These are phyloP conservation scores for Cyclura pinguis DNA, from an alignment of 2,797 vertebrate genomes.

Conservation along the genomic window DNA sequence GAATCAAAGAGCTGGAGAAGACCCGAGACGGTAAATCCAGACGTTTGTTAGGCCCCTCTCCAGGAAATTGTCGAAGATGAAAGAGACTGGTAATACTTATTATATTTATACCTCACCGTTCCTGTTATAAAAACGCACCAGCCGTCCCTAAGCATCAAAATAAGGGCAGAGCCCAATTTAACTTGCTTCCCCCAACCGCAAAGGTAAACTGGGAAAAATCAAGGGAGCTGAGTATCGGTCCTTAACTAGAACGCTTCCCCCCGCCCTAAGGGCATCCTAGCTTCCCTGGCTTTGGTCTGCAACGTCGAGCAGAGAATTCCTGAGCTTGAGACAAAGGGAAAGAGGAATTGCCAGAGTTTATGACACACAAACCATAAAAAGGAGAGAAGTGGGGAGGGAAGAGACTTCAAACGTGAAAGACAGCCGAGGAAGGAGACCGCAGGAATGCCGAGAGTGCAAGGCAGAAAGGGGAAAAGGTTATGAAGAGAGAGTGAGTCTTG, in stretches of 20 bases:
- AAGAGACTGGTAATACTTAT: not conserved
- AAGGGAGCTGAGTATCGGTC: not conserved
- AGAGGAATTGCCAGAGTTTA: constrained; percentile 61
- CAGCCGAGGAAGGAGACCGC: constrained; percentile 46
- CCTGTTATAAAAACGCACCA: not conserved
- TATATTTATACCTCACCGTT: not conserved
- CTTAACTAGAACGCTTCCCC: no score
- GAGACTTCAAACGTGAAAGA: constrained; percentile 59
- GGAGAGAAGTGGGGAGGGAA: not conserved
- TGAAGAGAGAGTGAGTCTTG: not conserved
- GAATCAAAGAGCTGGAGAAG: not conserved
- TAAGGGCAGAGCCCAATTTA: not conserved
- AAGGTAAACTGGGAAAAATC: not conserved
- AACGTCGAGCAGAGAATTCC: not conserved
- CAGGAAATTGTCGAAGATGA: no score
- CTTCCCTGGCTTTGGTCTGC: not conserved
- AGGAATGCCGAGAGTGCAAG: constrained; percentile 50
- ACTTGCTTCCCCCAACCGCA: not conserved
- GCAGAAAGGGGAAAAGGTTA: not conserved
- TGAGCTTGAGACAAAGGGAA: constrained; percentile 50
- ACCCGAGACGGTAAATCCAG: not conserved
- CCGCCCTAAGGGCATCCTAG: not conserved
- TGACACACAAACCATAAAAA: constrained; percentile 53
- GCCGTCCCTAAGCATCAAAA: not conserved
- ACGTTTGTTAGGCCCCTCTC: not conserved